Base-by-base conservation (phyloP, 2,888 invertebrate genomes). In the Rhorus exstirpatorius region DNA sequence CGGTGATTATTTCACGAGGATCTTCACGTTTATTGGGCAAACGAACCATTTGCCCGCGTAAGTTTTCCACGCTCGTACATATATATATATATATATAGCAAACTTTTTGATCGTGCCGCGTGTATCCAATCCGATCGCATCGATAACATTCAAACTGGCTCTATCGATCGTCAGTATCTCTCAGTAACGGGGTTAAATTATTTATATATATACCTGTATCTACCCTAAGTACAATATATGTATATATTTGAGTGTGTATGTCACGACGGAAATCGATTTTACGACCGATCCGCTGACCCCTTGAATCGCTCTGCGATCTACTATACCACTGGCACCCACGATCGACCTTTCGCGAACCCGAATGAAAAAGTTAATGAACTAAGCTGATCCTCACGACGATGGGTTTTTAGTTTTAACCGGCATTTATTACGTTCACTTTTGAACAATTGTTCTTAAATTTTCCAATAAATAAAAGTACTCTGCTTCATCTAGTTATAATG, bases 81-180 rank as follows among this genome's bases (percentile, higher is more conserved):
- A 51, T 72, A 38, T 24, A 14, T 51, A 24, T 8, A 38, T 21
- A 8, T 35, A 12, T 24, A 14, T 58, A 78, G 60, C 26, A 10
- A 58, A 63, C 19, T 3, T 21, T 78, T 77, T 77, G 77, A 77
- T 81, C 55, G 31, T 81, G 68, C 77, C 77, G 77, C 81, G 41
- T 19, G 26, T 67, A 71, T 65, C 70, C 44, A 61, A 74, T 74
- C 55, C 60, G 77, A 74, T 81, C 77, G 70, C 46, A 21, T 26
- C 49, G 81, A 81, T 74, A 72, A 70, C 61, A 61, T 24, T 26
- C 31, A 49, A 26, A 7, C 44, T 3, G 58, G 44, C 55, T 67
- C 35, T 72, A 72, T 68, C 77, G 61, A 67, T 65, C 41, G 51
- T 67, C 67, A 24, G 24, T 14, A 71, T 60, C 67, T 72, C 26